A percentile compares a stretch with the other conserved stretches of the same genome.
phyloP scores from a whole-genome alignment of 2,113 vertebrate genomes.

The Spilogale gracilis region DNA sequence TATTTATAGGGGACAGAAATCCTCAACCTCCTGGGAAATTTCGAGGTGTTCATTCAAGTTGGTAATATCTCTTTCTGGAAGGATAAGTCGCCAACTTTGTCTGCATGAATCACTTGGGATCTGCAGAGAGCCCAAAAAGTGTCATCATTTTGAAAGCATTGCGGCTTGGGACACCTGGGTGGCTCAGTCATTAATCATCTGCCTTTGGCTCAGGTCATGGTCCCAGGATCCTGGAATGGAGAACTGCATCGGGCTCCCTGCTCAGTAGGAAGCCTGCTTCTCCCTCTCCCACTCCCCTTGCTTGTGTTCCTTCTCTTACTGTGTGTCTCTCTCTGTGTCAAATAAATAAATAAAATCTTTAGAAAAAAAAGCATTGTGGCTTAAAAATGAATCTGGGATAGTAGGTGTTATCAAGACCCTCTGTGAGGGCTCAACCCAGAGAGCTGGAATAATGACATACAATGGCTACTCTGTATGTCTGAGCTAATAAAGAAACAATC shows the following conservation, averaged over 20 bases:
- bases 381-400: conserved; percentile 71
- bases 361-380: not conserved
- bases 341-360: no score
- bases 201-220: no score
- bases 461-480: conserved; percentile 69
- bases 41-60: conserved; percentile 13
- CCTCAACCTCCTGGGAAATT: conserved; percentile 9
- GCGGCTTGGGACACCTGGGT: not conserved
- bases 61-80: conserved; percentile 17
- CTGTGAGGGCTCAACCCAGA: conserved; percentile 58
- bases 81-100: not conserved
- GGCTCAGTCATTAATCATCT: no score
- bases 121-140: conserved; percentile 63
- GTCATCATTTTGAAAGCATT: conserved; percentile 61
- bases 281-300: no score
- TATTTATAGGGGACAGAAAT: not conserved
- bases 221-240: no score
- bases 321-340: no score
- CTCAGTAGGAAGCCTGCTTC: no score
- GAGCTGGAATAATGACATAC: conserved; percentile 44
- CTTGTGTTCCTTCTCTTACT: no score
- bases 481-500: conserved; percentile 74
- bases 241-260: no score
- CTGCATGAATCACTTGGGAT: conserved; percentile 66
- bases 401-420: conserved; percentile 50